phyloP scores from a whole-genome alignment of 92 coral and sea anemone species.

The Diadumene lineata region DNA sequence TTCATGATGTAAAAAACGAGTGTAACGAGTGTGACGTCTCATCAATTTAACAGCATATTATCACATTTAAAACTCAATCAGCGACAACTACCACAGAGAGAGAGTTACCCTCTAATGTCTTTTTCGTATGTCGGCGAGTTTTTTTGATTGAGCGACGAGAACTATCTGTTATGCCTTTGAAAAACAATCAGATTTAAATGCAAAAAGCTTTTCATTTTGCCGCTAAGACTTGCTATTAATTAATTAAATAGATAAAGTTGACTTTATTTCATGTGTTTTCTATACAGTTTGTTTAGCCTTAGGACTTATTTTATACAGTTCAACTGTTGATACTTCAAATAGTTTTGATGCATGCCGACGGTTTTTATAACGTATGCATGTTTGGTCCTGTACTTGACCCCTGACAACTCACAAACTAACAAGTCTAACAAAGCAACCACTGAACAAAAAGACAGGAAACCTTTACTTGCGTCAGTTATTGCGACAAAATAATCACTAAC shows the following conservation, averaged over 20 bases:
- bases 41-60: neutral
- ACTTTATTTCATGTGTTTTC: neutral
- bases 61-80: slow-evolving; percentile 4
- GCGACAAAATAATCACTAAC: too few relatives aligned
- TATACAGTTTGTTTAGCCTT: neutral
- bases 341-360: too few relatives aligned
- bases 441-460: too few relatives aligned
- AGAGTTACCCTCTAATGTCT: neutral
- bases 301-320: neutral
- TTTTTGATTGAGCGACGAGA: neutral
- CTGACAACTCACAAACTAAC: too few relatives aligned
- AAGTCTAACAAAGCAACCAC: too few relatives aligned
- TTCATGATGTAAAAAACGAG: neutral
- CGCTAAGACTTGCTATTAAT: neutral
- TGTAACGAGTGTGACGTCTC: neutral
- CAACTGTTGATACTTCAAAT: too few relatives aligned
- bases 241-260: neutral
- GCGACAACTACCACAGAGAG: neutral
- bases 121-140: neutral
- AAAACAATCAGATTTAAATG: slow-evolving; percentile 7
- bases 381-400: too few relatives aligned
- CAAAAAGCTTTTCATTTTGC: slow-evolving; percentile 21
- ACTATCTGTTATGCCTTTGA: slow-evolving; percentile 19
- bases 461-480: too few relatives aligned
- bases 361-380: too few relatives aligned